Percentiles rank a stretch among this genome's conserved stretches.
These are phyloP conservation scores for Cryptus armator DNA, from an alignment of 2,888 invertebrate genomes.

Conservation along the genomic window DNA sequence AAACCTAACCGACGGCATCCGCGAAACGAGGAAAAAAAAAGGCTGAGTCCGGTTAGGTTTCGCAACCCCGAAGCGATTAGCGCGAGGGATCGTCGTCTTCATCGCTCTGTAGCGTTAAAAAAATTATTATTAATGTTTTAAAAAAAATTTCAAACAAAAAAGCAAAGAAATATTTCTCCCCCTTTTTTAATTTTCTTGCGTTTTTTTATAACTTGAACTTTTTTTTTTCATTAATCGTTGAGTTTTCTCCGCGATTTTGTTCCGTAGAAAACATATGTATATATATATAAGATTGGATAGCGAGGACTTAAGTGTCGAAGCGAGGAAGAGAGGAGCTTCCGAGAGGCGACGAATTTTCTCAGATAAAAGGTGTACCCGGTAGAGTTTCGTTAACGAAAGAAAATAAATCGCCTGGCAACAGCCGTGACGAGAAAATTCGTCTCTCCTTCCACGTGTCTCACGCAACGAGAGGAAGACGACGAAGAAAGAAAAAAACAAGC, in stretches of 20 bases:
- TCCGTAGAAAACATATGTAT: too few relatives aligned
- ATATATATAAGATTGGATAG: too few relatives aligned
- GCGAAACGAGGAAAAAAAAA: neutral
- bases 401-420: slow-evolving; percentile 49
- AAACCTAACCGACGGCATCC: slow-evolving; percentile 44
- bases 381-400: neutral
- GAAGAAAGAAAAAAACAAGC: slow-evolving; percentile 3
- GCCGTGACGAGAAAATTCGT: slow-evolving; percentile 15
- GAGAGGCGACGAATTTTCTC: slow-evolving; percentile 2
- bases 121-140: too few relatives aligned
- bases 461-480: neutral
- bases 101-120: neutral
- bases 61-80: slow-evolving; percentile 5
- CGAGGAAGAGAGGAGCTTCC: slow-evolving; percentile 11
- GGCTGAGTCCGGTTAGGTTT: slow-evolving; percentile 15
- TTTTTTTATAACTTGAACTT: too few relatives aligned
- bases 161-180: neutral
- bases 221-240: too few relatives aligned
- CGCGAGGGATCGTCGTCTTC: neutral
- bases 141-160: neutral
- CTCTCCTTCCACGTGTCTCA: neutral
- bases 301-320: too few relatives aligned
- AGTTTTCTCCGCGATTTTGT: too few relatives aligned
- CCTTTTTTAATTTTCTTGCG: too few relatives aligned
- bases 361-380: neutral